Evolutionary conservation across 2,888 invertebrate species (phyloP).

Genomic region (Drosophila barbarae): DNA sequence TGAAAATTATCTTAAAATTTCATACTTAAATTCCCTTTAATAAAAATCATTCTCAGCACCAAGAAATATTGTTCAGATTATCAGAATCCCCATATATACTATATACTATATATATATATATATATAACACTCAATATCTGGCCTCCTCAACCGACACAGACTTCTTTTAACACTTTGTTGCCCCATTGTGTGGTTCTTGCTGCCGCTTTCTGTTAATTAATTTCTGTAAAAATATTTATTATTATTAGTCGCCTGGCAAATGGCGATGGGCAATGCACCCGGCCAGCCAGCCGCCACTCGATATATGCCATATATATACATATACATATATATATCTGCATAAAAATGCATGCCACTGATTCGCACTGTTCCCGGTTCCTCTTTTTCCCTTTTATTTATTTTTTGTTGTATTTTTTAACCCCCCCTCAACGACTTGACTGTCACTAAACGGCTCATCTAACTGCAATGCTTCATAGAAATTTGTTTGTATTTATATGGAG

Average conservation of each 20-base stretch:
- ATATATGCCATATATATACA: conserved; percentile 1
- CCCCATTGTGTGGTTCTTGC: conserved; percentile 50
- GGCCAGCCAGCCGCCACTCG: conserved; percentile 31
- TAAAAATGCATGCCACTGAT: conserved; percentile 48
- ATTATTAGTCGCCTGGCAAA: conserved; percentile 61
- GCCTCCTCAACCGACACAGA: neutral
- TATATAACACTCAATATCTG: conserved; percentile 1
- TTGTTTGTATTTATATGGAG: conserved; percentile 53
- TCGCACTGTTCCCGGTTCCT: conserved; percentile 29
- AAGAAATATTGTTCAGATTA: neutral
- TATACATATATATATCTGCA: conserved; percentile 24
- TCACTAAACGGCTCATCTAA: conserved; percentile 76
- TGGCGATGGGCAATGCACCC: conserved; percentile 59
- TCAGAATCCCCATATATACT: neutral
- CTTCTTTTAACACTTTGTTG: conserved; percentile 53
- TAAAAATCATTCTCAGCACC: neutral
- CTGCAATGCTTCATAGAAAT: conserved; percentile 74
- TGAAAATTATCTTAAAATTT: neutral
- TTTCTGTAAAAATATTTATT: conserved; percentile 67
- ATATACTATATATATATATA: neutral
- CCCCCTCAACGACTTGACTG: conserved; percentile 58
- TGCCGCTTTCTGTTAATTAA: conserved; percentile 61
- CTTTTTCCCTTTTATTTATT: neutral
- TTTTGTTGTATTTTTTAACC: conserved; percentile 3
- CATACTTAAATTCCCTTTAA: neutral